Evolutionary conservation across 2,888 invertebrate genomes (phyloP).

Genomic region (Andrena minutula): DNA sequence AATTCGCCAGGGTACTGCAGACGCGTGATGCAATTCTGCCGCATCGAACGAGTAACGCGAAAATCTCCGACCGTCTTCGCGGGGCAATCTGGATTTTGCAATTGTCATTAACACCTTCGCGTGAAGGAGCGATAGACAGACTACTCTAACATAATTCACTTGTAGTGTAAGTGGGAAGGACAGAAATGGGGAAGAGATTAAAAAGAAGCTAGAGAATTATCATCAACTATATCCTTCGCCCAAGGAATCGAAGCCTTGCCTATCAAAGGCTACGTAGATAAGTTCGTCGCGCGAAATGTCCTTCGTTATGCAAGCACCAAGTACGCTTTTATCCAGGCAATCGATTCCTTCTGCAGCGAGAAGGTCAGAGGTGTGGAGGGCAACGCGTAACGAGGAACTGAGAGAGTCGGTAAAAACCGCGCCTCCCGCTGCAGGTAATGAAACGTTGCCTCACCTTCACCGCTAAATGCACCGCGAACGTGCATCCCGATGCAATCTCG

Average conservation of each 20-base stretch:
- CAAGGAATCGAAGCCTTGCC: too few species aligned
- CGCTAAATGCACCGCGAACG: conserved; percentile 42
- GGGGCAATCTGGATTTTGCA: conserved; percentile 18
- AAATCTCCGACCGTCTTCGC: conserved; percentile 1
- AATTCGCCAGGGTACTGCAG: conserved; percentile 8
- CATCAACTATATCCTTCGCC: too few species aligned
- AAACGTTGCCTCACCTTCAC: conserved; percentile 52
- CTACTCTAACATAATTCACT: not conserved
- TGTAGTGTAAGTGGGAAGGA: too few species aligned
- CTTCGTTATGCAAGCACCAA: not conserved
- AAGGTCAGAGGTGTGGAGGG: conserved; percentile 29
- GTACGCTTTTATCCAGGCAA: not conserved
- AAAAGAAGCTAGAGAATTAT: too few species aligned
- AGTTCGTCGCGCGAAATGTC: not conserved
- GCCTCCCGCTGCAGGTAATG: conserved; percentile 30
- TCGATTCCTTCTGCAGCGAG: not conserved
- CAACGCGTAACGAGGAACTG: not conserved
- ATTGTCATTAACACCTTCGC: not conserved
- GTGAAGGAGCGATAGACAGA: not conserved
- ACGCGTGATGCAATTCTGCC: conserved; percentile 16
- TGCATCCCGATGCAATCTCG: conserved; percentile 64
- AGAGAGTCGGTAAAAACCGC: not conserved
- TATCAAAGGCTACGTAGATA: too few species aligned
- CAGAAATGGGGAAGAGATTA: too few species aligned
- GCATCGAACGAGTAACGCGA: not conserved